Evolutionary conservation across 2,113 vertebrate genomes (phyloP), one percentile per base, ranked within the genome.

Genomic region (Morone chrysops): DNA sequence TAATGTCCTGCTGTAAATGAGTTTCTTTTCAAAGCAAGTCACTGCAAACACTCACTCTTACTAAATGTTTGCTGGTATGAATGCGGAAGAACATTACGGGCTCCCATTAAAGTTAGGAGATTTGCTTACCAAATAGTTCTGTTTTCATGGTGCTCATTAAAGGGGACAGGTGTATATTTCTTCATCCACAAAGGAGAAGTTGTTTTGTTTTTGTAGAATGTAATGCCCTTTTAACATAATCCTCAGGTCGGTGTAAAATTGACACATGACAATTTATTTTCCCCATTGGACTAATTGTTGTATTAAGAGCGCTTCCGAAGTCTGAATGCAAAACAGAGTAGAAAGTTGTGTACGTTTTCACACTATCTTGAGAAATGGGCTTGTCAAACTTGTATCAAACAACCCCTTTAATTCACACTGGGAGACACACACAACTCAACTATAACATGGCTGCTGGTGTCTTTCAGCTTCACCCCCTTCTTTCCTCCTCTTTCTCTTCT

Each of bases 1-100:
- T 83, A 62, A 82, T 75, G 78, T 76, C 13, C 69, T 47, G 76
- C 65, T 83, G 61, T 45, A 85, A 82, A 72, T 53, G 53, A n/a
- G 3, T 31, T 31, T 31, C 31, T 31, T 31, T 31, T 31, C 31
- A 31, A 31, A 31, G 47, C 31, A 31, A 31, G 31, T 31, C 31
- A 31, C 31, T 31, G 31, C 11, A 59, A n/a, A 38, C 45, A 11
- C 25, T 68, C 16, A 5, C 68, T 76, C 60, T 16, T 1, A 10
- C 50, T 57, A 14, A 53, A 54, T 1, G 3, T 71, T 13, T n/a
- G 12, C 20, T 62, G 50, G 22, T 47, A 14, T 48, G n/a, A 22
- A 62, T 25, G n/a, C 3, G 12, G 41, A 25, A 40, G 5, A 22
- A 62, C 63, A 62, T 22, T 4, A 51, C 25, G 3, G 25, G 31